Evolutionary conservation across 2,797 vertebrate genomes (phyloP), one percentile per base, ranked within the genome.

Genomic region (Poecilia gillii): DNA sequence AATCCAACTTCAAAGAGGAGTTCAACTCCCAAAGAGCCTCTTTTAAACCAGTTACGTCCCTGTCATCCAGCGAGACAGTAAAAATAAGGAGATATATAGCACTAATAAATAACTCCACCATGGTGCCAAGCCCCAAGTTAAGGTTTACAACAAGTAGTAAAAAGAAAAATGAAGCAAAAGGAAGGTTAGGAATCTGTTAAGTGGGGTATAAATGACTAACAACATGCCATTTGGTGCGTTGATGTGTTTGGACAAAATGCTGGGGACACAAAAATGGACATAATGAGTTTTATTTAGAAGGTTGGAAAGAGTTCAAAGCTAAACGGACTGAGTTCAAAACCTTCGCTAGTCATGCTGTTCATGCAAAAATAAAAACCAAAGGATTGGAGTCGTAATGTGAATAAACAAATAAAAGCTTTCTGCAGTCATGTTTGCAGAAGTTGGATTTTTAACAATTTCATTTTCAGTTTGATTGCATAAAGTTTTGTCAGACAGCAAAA

Each of bases 41-140:
- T 71, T 76, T 73, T 31, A 82, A 96, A 96, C 94, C 76, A 72
- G 74, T 31, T 70, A 43, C 43, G 76, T 95, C 95, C 94, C 95
- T 94, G 53, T 95, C 96, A 94, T 96, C 94, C 95, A 96, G 95
- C 95, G 96, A 97, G 95, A 96, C 96, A 97, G 96, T 95, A 92
- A 91, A 89, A 89, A 94, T 89, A 86, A 85, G 85, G 77, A 92
- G 84, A 91, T 89, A 83, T 89, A 94, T 91, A 86, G 88, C 87
- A 28, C 95, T 97, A 97, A 97, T 98, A 97, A 98, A 98, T 97
- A 96, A 96, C 94, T 93, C 90, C 94, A 96, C 95, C 93, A 95
- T 94, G 96, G 96, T 95, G 94, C 84, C 86, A 91, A 90, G 81
- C 76, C 85, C 78, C 49, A 46, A 89, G 83, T 87, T 79, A 88